phyloP scores from a whole-genome alignment of 2,888 invertebrate genomes.

The Gastrophysa polygoni region DNA sequence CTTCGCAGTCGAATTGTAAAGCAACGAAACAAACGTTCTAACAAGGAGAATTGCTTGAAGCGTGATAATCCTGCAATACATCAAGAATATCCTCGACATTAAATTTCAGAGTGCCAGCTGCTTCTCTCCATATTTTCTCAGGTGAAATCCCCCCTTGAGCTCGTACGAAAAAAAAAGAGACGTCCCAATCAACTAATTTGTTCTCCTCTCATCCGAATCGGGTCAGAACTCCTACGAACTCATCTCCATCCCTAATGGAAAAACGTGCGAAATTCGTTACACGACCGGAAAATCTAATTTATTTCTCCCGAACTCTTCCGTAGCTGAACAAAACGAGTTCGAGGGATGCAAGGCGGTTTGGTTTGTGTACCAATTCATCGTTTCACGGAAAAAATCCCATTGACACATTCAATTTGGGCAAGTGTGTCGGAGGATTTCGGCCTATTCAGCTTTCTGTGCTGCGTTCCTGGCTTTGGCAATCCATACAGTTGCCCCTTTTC shows the following conservation, averaged over 20 bases:
- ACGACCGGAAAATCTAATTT: slow-evolving; percentile 47
- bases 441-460: slow-evolving; percentile 25
- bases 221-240: background rate
- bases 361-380: slow-evolving; percentile 50
- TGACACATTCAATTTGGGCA: slow-evolving; percentile 53
- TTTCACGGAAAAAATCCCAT: slow-evolving; percentile 49
- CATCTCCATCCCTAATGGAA: slow-evolving; percentile 15
- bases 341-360: slow-evolving; percentile 34
- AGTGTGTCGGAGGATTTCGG: slow-evolving; percentile 39
- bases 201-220: slow-evolving; percentile 12
- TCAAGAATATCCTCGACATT: too few relatives aligned
- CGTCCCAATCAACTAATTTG: slow-evolving; percentile 13
- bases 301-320: slow-evolving; percentile 42
- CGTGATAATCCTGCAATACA: too few relatives aligned
- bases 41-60: too few relatives aligned
- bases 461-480: slow-evolving; percentile 14
- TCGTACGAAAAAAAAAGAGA: background rate
- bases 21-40: too few relatives aligned
- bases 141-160: background rate
- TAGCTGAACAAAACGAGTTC: slow-evolving; percentile 47
- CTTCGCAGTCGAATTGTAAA: too few relatives aligned
- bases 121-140: background rate
- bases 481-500: slow-evolving; percentile 1
- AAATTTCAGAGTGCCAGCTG: background rate
- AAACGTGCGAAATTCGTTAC: slow-evolving; percentile 16